phyloP scores from a whole-genome alignment of 2,888 invertebrate species.

The Pseudoips prasinana region DNA sequence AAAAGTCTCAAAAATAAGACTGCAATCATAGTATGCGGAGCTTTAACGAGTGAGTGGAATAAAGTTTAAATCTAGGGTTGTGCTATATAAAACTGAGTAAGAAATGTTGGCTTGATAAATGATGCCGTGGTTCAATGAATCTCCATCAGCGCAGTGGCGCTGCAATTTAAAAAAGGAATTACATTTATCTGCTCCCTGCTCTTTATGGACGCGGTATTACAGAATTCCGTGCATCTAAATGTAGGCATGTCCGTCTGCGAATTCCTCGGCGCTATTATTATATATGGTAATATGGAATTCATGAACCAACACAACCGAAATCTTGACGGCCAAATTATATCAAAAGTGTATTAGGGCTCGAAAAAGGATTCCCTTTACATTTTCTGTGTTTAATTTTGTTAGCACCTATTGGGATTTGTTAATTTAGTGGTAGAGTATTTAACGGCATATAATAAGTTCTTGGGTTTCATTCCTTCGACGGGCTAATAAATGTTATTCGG shows the following conservation, averaged over 20 bases:
- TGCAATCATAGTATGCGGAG: constrained; percentile 50
- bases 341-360: too few relatives aligned
- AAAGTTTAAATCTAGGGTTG: constrained; percentile 58
- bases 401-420: too few relatives aligned
- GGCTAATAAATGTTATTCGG: too few relatives aligned
- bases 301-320: background rate
- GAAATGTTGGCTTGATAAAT: constrained; percentile 71
- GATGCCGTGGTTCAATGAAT: constrained; percentile 70
- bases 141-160: constrained; percentile 64
- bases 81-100: constrained; percentile 58
- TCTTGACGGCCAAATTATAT: background rate
- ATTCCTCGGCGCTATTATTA: constrained; percentile 2
- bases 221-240: constrained; percentile 32
- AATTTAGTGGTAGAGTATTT: too few relatives aligned
- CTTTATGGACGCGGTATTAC: constrained; percentile 40
- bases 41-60: constrained; percentile 52
- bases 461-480: too few relatives aligned
- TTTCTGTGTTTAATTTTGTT: too few relatives aligned
- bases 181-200: constrained; percentile 48
- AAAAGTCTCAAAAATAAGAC: constrained; percentile 50
- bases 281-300: constrained; percentile 4
- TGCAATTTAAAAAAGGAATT: constrained; percentile 67
- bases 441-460: too few relatives aligned
- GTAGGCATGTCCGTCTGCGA: constrained; percentile 5
- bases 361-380: too few relatives aligned